A percentile compares a stretch with the other conserved stretches of the same genome.
These are phyloP conservation scores for Erebia aethiops DNA, from an alignment of 2,888 invertebrate species.

Conservation along the genomic window DNA sequence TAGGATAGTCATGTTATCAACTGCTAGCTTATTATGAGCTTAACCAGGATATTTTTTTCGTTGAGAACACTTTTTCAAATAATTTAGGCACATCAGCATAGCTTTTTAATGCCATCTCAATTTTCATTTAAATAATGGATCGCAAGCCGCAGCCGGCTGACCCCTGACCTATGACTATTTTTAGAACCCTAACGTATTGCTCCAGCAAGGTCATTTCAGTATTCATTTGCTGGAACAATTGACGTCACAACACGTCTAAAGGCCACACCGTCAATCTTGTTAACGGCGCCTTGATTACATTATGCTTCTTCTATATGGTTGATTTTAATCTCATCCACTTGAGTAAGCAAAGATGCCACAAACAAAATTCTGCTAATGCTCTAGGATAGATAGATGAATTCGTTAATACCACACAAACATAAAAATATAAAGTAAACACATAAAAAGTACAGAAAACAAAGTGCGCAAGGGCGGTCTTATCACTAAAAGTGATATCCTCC, in stretches of 20 bases:
- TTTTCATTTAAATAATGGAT: slow-evolving; percentile 40
- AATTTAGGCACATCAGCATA: slow-evolving; percentile 9
- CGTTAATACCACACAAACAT: too few relatives aligned
- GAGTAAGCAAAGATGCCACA: background rate
- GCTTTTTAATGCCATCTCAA: slow-evolving; percentile 9
- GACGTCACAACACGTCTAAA: slow-evolving; percentile 71
- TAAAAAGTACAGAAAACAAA: too few relatives aligned
- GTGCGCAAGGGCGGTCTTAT: too few relatives aligned
- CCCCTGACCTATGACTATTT: slow-evolving; percentile 76
- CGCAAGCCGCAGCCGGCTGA: slow-evolving; percentile 47
- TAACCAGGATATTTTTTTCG: background rate
- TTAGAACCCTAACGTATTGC: slow-evolving; percentile 64
- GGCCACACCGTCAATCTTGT: slow-evolving; percentile 69
- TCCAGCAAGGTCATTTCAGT: slow-evolving; percentile 63
- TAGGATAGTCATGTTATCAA: too few relatives aligned
- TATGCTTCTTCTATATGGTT: background rate
- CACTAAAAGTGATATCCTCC: background rate
- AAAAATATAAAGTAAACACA: too few relatives aligned
- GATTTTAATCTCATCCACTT: background rate
- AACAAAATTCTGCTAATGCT: background rate
- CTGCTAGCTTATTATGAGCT: too few relatives aligned
- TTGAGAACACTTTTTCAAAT: background rate
- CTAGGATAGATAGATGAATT: background rate
- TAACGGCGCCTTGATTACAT: slow-evolving; percentile 33
- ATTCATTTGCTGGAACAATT: slow-evolving; percentile 78